Base-by-base conservation (phyloP, 2,113 vertebrate species). In the Odobenus rosmarus region DNA sequence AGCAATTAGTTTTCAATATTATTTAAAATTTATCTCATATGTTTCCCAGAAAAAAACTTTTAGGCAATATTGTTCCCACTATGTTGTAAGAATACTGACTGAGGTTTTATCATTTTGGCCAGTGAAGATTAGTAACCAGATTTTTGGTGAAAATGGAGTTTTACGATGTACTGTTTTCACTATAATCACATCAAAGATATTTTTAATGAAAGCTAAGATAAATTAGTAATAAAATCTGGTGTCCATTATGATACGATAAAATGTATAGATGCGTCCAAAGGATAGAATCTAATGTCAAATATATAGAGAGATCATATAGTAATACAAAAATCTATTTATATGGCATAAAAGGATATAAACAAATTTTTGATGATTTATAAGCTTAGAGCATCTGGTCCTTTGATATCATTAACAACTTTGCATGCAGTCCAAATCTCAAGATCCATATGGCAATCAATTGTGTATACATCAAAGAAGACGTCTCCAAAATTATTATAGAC, bases 341-440 rank as follows among this genome's bases (percentile, higher is more conserved):
- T 93, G 23, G 9, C 19, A 77, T 93, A 49, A 88, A 88, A 67
- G 46, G 16, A 64, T 83, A 31, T 87, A 57, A 85, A 28, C 19
- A 76, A 82, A 55, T 87, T 92, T 88, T 82, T 96, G 57, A 64
- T 13, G 46, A 93, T 88, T 88, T 57, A 39, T 83, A 76, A 83
- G 36, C 57, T 15, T 93, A 84, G 59, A 84, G 67, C 67, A 83
- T 76, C 77, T 93, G 90, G 57, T 93, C 46, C 57, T 96, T 96
- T 83, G 84, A 21, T 67, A 59, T 74, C n/a, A 64, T 93, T 93
- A 96, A 83, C 33, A 67, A 67, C 49, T 89, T 69, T 64, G 57
- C 36, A 67, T 67, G 31, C 13, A 88, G 31, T 83, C 36, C 53
- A 51, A 33, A 86, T 86, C 42, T 90, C 49, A 28, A n/a, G 26